Evolutionary conservation across 2,888 invertebrate genomes (phyloP), one percentile per base, ranked within the genome.

Genomic region (Acleris laterana): DNA sequence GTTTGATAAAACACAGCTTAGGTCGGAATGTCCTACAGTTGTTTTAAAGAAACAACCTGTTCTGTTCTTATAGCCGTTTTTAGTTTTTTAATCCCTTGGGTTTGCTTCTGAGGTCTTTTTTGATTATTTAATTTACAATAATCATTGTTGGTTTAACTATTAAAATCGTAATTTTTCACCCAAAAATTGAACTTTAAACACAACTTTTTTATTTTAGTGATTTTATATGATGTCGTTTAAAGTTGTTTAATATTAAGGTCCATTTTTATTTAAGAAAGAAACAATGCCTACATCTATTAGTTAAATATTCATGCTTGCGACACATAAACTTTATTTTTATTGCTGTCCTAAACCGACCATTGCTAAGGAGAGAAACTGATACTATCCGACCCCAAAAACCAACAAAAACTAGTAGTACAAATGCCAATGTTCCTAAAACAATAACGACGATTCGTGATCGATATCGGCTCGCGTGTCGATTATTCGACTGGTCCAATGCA

Each of bases 1-100:
- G 55, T 11, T 79, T 80, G 89, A 90, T 91, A 90, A 89, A 83
- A 83, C 77, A 81, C 67, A 72, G 69, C 69, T 78, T 79, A 76
- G 79, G 80, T 82, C 84, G 83, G 87, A 88, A 88, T 86, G 84
- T 86, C 85, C 79, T 82, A 78, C 68, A 63, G 51, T 53, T 69
- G 56, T 59, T 70, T 68, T 66, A 51, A 57, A 62, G 20, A 22
- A 44, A 42, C 28, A 60, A 56, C 55, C 19, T 7, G 59, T 48
- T 59, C 16, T 5, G 42, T 22, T 49, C 32, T 22, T 62, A 46
- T 32, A 44, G 22, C 16, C 4, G 20, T 22, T 32, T 56, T 25
- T n/a, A 13, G 11, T 25, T 7, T 44, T 56, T 56, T 22, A 22
- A 16, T 22, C 5, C 13, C 17, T 17, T 16, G 46, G 6, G 3